These are phyloP conservation scores for Carettochelys insculpta DNA, from an alignment of 2,113 vertebrate genomes.

Conservation along the genomic window DNA sequence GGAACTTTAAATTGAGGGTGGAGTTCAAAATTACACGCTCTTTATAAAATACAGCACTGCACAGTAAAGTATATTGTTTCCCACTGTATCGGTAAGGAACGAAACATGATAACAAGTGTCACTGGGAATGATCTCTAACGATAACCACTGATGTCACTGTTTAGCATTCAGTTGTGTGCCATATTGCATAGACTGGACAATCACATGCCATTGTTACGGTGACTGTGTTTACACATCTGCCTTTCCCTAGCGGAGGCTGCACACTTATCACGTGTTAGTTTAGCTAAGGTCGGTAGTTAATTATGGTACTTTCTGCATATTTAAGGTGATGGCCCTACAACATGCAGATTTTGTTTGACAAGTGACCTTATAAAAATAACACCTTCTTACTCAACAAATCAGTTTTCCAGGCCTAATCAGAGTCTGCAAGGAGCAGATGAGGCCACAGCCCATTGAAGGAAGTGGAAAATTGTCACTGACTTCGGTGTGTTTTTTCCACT, in stretches of 20 bases:
- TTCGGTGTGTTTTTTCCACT: background rate
- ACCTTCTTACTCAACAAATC: background rate
- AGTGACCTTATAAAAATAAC: background rate
- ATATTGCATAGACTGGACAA: constrained; percentile 41
- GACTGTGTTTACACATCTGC: constrained; percentile 52
- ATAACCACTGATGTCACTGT: constrained; percentile 53
- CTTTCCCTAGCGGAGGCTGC: constrained; percentile 27
- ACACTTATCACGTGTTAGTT: constrained; percentile 16
- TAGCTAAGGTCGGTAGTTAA: background rate
- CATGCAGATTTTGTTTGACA: background rate
- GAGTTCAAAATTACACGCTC: constrained; percentile 46
- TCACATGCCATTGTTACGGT: constrained; percentile 49
- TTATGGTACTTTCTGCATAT: background rate
- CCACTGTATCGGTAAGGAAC: constrained; percentile 56
- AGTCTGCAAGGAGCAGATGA: background rate
- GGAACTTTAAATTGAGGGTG: constrained; percentile 39
- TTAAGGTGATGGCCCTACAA: background rate
- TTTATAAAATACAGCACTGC: constrained; percentile 64
- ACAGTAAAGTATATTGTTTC: constrained; percentile 42
- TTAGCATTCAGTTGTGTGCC: constrained; percentile 57
- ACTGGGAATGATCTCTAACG: constrained; percentile 71
- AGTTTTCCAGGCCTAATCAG: background rate
- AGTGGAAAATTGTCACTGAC: background rate
- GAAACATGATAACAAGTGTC: constrained; percentile 61
- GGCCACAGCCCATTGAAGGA: background rate